A percentile compares a stretch with the other conserved stretches of the same genome.
These are phyloP conservation scores for Eurois occulta DNA, from an alignment of 2,888 invertebrate genomes.

Conservation along the genomic window DNA sequence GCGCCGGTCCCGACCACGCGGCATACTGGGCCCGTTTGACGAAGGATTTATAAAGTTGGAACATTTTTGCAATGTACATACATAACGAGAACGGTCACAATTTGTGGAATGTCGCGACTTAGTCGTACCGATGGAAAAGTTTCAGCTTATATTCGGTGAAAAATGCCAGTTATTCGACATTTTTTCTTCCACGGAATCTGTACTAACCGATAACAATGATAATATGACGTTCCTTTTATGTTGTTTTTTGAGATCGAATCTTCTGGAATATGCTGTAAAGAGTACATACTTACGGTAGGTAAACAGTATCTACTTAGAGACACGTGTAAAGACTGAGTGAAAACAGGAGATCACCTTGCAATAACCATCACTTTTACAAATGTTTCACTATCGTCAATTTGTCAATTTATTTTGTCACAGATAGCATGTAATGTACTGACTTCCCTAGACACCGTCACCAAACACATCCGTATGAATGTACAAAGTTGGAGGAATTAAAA, in stretches of 20 bases:
- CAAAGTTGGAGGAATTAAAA: constrained; percentile 9
- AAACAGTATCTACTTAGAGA: not conserved
- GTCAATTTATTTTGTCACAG: not conserved
- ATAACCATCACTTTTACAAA: not conserved
- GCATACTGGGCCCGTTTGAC: constrained; percentile 43
- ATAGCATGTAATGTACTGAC: not conserved
- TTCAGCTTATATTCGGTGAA: constrained; percentile 57
- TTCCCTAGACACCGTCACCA: not conserved
- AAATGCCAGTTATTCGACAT: constrained; percentile 61
- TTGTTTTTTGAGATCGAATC: constrained; percentile 26
- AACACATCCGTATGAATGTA: not conserved
- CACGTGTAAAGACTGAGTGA: not conserved
- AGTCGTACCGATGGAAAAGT: constrained; percentile 58
- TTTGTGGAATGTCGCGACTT: constrained; percentile 61
- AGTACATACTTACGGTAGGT: not conserved
- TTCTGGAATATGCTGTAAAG: constrained; percentile 7
- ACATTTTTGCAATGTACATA: constrained; percentile 54
- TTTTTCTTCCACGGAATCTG: constrained; percentile 42
- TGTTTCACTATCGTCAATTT: not conserved
- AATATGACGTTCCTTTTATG: constrained; percentile 46
- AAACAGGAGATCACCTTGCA: not conserved
- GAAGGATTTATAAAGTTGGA: constrained; percentile 53
- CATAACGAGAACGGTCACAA: constrained; percentile 58
- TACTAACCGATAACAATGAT: constrained; percentile 52
- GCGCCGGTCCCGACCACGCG: constrained; percentile 12